Percentiles rank a stretch among this genome's conserved stretches.
These are phyloP conservation scores for Tanypteryx hageni DNA, from an alignment of 2,888 invertebrate genomes.

Conservation along the genomic window DNA sequence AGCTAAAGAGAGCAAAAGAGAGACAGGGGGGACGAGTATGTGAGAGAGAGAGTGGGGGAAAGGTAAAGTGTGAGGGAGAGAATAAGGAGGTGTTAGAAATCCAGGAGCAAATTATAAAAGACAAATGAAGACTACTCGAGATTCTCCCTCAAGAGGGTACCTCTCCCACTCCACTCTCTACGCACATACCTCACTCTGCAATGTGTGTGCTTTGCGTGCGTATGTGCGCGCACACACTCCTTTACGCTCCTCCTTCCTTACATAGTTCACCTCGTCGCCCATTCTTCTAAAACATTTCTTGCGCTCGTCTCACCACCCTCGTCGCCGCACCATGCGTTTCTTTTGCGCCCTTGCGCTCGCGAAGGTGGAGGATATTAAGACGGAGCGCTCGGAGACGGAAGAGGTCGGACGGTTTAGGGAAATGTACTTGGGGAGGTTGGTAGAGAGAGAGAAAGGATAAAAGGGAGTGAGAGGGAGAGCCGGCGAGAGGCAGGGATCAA, in stretches of 20 bases:
- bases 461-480: not conserved
- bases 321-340: not conserved
- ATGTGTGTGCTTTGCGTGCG: not conserved
- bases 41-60: not conserved
- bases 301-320: not conserved
- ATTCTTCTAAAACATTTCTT: no score
- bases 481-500: no score
- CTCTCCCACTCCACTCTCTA: not conserved
- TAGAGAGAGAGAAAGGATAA: not conserved
- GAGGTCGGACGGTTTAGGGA: not conserved
- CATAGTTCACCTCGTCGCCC: not conserved
- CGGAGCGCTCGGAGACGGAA: not conserved
- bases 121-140: constrained; percentile 2
- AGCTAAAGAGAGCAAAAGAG: no score
- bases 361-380: not conserved
- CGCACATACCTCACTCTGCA: not conserved
- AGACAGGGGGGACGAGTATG: not conserved
- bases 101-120: not conserved
- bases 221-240: not conserved
- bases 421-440: no score
- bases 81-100: not conserved
- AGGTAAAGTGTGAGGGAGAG: not conserved
- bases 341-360: not conserved
- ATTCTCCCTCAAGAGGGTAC: no score
- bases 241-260: not conserved